Evolutionary conservation across 2,888 invertebrate genomes (phyloP), one percentile per base, ranked within the genome.

Genomic region (Zaprionus bogoriensis): DNA sequence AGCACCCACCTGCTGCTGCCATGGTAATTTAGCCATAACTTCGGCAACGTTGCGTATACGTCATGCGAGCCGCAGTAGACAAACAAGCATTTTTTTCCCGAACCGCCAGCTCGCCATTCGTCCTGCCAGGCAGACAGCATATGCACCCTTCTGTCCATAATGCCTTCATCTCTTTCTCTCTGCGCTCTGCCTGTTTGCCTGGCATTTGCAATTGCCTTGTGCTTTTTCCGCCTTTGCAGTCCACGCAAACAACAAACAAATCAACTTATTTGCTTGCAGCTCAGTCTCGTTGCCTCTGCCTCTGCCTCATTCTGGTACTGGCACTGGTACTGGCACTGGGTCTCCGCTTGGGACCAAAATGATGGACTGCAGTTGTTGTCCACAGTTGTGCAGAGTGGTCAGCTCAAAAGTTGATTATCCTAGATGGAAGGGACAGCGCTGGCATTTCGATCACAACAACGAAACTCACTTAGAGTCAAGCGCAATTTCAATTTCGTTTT

Each of bases 141-240:
- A n/a, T n/a, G n/a, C n/a, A n/a, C n/a, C 17, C 14, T 9, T 36
- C 30, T 36, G 36, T 1, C 6, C n/a, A n/a, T n/a, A n/a, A n/a
- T n/a, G n/a, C n/a, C 27, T 36, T 14, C n/a, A 36, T 44, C 27
- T 44, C 47, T 39, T 23, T 30, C 42, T 45, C 23, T 50, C 1
- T 30, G 36, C 30, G 6, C 14, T 23, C 19, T 27, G 9, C 14
- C 19, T 45, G 28, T 4, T n/a, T 9, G 25, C 10, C 19, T 25
- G 12, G 9, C 12, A 25, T 80, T 82, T 82, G 76, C 69, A 69
- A 67, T 60, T 70, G 54, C 60, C 38, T 59, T 81, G 86, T 74
- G 67, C 81, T 74, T 86, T 76, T 81, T 74, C 50, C 61, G 60
- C 62, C 75, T 69, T 78, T 85, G 62, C 82, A 78, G 72, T 74